Base-by-base conservation (phyloP, 2,113 vertebrate genomes). In the Thamnaconus septentrionalis region DNA sequence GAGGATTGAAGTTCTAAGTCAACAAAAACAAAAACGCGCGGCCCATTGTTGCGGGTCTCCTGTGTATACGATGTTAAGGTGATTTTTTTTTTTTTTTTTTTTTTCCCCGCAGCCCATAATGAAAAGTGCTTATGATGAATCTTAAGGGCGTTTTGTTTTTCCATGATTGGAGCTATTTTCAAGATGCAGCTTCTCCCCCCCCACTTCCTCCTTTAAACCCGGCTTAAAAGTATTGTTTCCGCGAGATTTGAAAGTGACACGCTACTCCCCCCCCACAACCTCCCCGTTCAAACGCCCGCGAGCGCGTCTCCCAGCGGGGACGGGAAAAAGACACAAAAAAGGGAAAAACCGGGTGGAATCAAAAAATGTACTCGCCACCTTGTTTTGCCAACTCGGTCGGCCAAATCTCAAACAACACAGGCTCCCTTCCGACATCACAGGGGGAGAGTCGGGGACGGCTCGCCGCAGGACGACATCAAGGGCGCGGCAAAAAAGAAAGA, bases 321-420 rank as follows among this genome's bases (percentile, higher is more conserved):
- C 73, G 71, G 18, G 18, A 31, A 31, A 31, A 69, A 76, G 76
- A 84, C 75, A 81, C 61, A 86, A 82, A 87, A 87, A 87, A 84
- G 82, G 73, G 73, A 80, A 50, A 50, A 50, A 50, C 48, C 18
- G 18, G 18, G 18, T 31, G 18, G n/a, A 50, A 50, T 11, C 48
- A 56, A 9, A 53, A 87, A 89, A 85, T 79, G 79, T 74, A 80
- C 85, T 87, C 83, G 56, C 76, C 87, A 84, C 87, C 83, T 87
- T 86, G 79, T 86, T 87, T 83, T 90, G 90, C 90, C 89, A 89
- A 78, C 87, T 85, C 81, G 79, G 76, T 82, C 81, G 77, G 89
- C 88, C 88, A 89, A 89, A 87, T 87, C 82, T 83, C 84, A 83
- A 86, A 87, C 83, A 84, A 84, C 82, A 89, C 82, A 87, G 87